Evolutionary conservation across 2,797 vertebrate species (phyloP).

Genomic region (Sebastes trivittatus): DNA sequence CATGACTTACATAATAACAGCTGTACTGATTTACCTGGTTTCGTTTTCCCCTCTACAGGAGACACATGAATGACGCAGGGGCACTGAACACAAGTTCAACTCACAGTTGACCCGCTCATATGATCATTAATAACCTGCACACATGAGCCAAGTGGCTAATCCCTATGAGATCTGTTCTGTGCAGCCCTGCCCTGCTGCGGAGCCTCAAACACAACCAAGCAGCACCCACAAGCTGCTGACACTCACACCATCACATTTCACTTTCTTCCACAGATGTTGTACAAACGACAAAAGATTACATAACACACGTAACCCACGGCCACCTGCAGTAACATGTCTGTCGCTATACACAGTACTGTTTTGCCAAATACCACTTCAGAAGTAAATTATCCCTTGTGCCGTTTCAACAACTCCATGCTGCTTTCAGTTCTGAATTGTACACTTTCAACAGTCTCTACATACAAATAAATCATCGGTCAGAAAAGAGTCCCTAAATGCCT

Average conservation of each 20-base stretch:
- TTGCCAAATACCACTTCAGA: slow-evolving; percentile 8
- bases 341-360: slow-evolving; percentile 11
- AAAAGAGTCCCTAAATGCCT: not conserved
- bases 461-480: slow-evolving; percentile 21
- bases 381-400: not conserved
- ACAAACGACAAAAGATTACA: slow-evolving; percentile 38
- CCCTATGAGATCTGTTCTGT: not conserved
- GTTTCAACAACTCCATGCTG: slow-evolving; percentile 19
- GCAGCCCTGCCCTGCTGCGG: slow-evolving; percentile 5
- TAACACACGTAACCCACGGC: slow-evolving; percentile 10
- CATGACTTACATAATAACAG: slow-evolving; percentile 1
- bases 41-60: not conserved
- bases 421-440: slow-evolving; percentile 8
- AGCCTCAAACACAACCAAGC: slow-evolving; percentile 7
- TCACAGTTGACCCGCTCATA: not conserved
- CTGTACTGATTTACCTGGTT: slow-evolving; percentile 4
- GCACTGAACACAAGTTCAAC: slow-evolving; percentile 7
- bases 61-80: slow-evolving; percentile 3
- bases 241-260: slow-evolving; percentile 2
- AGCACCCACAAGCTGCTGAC: not conserved
- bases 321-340: slow-evolving; percentile 21
- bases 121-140: slow-evolving; percentile 40
- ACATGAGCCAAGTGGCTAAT: slow-evolving; percentile 35
- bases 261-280: slow-evolving; percentile 21
- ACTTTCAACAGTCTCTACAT: slow-evolving; percentile 12